A percentile compares a stretch with the other conserved stretches of the same genome.
These are phyloP conservation scores for Gadus chalcogrammus DNA, from an alignment of 2,113 vertebrate species.

Conservation along the genomic window DNA sequence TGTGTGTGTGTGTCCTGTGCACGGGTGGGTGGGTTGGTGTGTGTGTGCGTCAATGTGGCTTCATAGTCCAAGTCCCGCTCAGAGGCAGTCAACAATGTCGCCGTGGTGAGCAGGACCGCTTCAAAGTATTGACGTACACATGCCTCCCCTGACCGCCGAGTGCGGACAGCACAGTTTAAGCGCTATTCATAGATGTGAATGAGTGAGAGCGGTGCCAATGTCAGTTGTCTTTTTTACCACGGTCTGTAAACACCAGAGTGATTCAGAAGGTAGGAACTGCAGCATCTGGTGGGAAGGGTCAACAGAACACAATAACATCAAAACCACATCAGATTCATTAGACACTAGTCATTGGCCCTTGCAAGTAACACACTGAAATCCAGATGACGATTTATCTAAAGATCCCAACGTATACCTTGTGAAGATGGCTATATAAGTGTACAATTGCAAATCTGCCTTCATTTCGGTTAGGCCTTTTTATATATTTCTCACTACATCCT, in stretches of 20 bases:
- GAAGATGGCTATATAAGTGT: too few relatives aligned
- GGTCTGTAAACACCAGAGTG: constrained; percentile 59
- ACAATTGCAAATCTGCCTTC: too few relatives aligned
- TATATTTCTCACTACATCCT: too few relatives aligned
- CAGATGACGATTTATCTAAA: too few relatives aligned
- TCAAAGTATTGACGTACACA: constrained; percentile 73
- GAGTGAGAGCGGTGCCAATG: constrained; percentile 63
- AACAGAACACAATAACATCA: too few relatives aligned
- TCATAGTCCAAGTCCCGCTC: constrained; percentile 50
- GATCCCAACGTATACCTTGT: too few relatives aligned
- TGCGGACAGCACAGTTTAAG: constrained; percentile 61
- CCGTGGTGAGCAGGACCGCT: constrained; percentile 58
- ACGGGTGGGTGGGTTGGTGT: too few relatives aligned
- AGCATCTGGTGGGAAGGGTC: constrained; percentile 25
- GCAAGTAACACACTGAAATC: too few relatives aligned
- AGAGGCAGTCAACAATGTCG: constrained; percentile 66
- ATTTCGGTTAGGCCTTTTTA: too few relatives aligned
- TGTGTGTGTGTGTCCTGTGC: too few relatives aligned
- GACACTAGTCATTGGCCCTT: too few relatives aligned
- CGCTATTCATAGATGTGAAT: constrained; percentile 75
- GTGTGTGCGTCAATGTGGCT: constrained; percentile 34
- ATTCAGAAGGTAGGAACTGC: constrained; percentile 67
- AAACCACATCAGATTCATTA: too few relatives aligned
- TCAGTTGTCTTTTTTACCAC: constrained; percentile 49
- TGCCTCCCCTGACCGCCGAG: constrained; percentile 70